Conservation (phyloP, 2,113 vertebrate genomes). For the Phaethon lepturus region DNA sequence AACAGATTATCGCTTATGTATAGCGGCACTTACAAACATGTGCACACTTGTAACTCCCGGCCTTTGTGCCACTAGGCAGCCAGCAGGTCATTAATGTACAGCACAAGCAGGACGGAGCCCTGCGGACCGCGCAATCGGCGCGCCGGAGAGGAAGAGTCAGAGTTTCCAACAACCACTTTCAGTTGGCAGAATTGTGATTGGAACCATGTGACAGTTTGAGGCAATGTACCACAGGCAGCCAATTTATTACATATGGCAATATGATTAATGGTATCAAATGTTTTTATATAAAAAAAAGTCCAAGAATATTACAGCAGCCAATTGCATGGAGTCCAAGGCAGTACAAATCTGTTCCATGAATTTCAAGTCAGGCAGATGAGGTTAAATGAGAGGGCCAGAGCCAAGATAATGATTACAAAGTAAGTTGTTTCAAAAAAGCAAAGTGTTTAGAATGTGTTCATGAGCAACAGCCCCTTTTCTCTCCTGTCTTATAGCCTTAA, state of each 20-base stretch:
- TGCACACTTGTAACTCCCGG: constrained; percentile 19
- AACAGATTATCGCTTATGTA: constrained; percentile 33
- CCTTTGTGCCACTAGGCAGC: constrained; percentile 27
- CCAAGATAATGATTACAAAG: constrained; percentile 73
- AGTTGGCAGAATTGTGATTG: constrained; percentile 77
- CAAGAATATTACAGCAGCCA: constrained; percentile 68
- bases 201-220: constrained; percentile 81
- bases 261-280: constrained; percentile 84
- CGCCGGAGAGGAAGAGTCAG: constrained; percentile 64
- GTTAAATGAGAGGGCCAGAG: constrained; percentile 74
- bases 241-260: constrained; percentile 83
- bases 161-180: constrained; percentile 78
- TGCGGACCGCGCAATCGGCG: background rate
- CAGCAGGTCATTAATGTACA: constrained; percentile 49
- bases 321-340: constrained; percentile 69
- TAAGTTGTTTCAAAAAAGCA: constrained; percentile 64
- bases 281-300: background rate
- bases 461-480: background rate
- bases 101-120: constrained; percentile 7
- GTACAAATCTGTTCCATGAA: constrained; percentile 73
- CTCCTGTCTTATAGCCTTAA: background rate
- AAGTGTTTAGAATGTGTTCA: constrained; percentile 59
- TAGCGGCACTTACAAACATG: constrained; percentile 13
- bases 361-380: constrained; percentile 78
- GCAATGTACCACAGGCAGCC: constrained; percentile 76